These are phyloP conservation scores for Arvicanthis niloticus DNA, from an alignment of 2,113 vertebrate genomes.

Conservation along the genomic window DNA sequence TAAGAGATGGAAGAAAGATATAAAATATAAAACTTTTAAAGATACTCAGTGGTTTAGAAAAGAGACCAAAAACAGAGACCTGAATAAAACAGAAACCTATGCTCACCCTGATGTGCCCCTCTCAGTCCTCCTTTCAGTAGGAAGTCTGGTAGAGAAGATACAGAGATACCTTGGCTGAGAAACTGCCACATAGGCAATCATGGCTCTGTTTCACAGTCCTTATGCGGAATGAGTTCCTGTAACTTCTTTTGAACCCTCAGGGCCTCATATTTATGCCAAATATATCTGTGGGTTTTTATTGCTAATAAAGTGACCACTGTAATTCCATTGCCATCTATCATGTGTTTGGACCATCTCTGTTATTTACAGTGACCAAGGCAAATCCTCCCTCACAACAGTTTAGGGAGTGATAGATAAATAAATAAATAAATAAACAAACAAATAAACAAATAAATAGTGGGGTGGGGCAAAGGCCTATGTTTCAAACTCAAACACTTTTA, in stretches of 20 bases:
- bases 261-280: not conserved
- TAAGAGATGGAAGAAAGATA: not conserved
- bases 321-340: not conserved
- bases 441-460: too few species aligned
- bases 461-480: not conserved
- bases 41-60: not conserved
- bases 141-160: rapidly evolving
- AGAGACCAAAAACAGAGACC: not conserved
- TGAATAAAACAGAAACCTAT: not conserved
- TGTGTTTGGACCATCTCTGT: not conserved
- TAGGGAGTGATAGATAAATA: not conserved
- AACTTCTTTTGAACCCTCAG: not conserved
- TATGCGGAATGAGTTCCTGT: not conserved
- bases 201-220: not conserved
- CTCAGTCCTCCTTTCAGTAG: not conserved
- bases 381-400: not conserved
- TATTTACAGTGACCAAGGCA: not conserved
- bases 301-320: not conserved
- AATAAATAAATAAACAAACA: too few species aligned
- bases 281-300: conserved; percentile 1
- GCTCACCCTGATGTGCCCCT: not conserved
- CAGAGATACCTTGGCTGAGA: not conserved
- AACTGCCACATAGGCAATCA: not conserved
- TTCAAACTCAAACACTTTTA: not conserved
- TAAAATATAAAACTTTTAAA: not conserved